Percentiles rank a stretch among this genome's conserved stretches.
Evolutionary conservation across 2,888 invertebrate genomes (phyloP).

Genomic region (Cephus nigrinus): DNA sequence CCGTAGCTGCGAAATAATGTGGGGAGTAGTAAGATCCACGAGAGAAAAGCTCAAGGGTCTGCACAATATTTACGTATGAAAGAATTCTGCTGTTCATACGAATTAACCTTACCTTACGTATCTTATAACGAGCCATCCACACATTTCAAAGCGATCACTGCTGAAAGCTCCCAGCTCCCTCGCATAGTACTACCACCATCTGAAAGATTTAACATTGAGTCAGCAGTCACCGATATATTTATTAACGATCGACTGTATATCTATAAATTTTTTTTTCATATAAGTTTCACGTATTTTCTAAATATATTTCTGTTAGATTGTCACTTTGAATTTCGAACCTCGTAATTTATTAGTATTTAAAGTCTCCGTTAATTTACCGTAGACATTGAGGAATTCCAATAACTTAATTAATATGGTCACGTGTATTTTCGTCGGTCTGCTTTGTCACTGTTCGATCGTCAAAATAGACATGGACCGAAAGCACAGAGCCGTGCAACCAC

Average conservation of each 20-base stretch:
- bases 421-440: not conserved
- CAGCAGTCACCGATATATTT: not conserved
- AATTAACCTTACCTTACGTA: not conserved
- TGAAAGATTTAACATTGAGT: not conserved
- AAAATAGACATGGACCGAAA: not conserved
- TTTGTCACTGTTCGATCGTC: not conserved
- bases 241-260: not conserved
- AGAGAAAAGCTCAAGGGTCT: constrained; percentile 1
- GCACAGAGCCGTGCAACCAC: not conserved
- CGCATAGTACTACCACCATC: not conserved
- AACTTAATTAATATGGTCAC: not conserved
- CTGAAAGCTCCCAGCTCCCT: not conserved
- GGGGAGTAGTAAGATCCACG: constrained; percentile 33
- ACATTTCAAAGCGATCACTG: not conserved
- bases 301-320: not conserved
- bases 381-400: not conserved
- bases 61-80: not conserved
- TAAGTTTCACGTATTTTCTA: not conserved
- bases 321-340: not conserved
- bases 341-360: not conserved
- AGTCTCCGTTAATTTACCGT: not conserved
- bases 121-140: not conserved
- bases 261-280: not conserved
- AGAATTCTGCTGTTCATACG: not conserved
- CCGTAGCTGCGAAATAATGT: constrained; percentile 13